Base-by-base conservation (phyloP, 2,113 vertebrate genomes). In the Jaculus jaculus region DNA sequence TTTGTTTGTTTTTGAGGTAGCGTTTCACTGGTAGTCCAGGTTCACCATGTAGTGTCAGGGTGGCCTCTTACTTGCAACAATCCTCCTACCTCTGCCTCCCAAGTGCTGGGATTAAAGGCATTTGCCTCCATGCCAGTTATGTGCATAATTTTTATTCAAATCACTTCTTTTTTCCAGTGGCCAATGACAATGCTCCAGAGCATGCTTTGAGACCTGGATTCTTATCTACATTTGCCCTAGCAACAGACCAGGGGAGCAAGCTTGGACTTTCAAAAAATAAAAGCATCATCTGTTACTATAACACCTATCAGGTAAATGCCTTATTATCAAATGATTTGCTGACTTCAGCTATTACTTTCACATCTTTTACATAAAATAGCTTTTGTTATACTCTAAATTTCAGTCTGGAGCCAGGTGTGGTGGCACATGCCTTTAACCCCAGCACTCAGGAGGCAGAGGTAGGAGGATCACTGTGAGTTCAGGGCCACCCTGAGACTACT, bases 221-320 rank as follows among this genome's bases (percentile, higher is more conserved):
- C 97, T 96, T 99, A 84, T 99, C 99, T 15, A 99, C 99, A 0
- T 99, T 99, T 94, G 99, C 99, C 20, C 98, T 99, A 84, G 99
- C 99, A 66, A 99, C 99, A 2, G 99, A 99, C 97, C 99, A 99
- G 97, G 99, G 99, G 93, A 99, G 99, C 97, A 99, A 99, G 92
- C 98, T 99, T 66, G 99, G 99, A 68, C 99, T 99, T 39, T 99
- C 99, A 69, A 99, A 99, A 97, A 99, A 99, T 96, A 99, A 99
- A 96, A 99, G 99, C 92, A 99, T 99, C 90, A 99, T 99, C 98
- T 99, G 99, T 97, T 99, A 99, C 95, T 99, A 99, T 97, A 99
- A 99, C 90, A 99, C 99, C 0, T 99, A 99, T 96, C 99, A 99
- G 99, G 99, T 99, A 89, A 95, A 96, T 92, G 28, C 54, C n/a